Evolutionary conservation across 2,888 invertebrate species (phyloP).

Genomic region (Julus scanicus): DNA sequence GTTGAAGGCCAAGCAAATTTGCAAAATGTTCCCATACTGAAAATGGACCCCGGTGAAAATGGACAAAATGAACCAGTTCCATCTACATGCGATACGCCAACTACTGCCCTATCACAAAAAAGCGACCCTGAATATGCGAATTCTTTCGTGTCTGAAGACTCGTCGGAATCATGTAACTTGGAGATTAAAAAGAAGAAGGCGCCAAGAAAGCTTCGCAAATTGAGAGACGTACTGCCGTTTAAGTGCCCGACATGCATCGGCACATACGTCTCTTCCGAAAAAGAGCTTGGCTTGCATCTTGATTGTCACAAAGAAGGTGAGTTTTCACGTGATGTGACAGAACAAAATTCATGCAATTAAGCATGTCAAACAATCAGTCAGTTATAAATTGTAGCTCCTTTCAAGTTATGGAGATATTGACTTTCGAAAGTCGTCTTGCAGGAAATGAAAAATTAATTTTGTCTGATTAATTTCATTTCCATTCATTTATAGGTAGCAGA

Average conservation of each 20-base stretch:
- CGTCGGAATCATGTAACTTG: background rate
- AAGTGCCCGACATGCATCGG: background rate
- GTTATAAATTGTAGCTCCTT: too few species aligned
- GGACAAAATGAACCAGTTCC: background rate
- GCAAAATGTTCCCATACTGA: background rate
- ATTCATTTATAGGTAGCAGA: background rate
- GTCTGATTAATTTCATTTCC: background rate
- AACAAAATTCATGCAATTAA: too few species aligned
- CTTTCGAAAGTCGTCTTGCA: too few species aligned
- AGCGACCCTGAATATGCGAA: slow-evolving; percentile 1
- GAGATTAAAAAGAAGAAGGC: background rate
- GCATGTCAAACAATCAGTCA: too few species aligned
- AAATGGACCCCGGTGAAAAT: background rate
- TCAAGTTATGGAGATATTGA: too few species aligned
- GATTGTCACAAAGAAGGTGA: background rate
- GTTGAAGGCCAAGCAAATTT: background rate
- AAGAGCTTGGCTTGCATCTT: background rate
- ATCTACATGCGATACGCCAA: background rate
- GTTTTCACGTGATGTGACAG: background rate
- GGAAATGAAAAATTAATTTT: too few species aligned
- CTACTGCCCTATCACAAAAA: background rate
- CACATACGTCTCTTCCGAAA: background rate
- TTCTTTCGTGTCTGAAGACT: background rate
- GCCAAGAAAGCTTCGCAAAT: background rate
- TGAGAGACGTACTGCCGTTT: background rate